These are phyloP conservation scores for Lucilia sericata DNA, from an alignment of 1,140 invertebrate genomes.

Conservation along the genomic window DNA sequence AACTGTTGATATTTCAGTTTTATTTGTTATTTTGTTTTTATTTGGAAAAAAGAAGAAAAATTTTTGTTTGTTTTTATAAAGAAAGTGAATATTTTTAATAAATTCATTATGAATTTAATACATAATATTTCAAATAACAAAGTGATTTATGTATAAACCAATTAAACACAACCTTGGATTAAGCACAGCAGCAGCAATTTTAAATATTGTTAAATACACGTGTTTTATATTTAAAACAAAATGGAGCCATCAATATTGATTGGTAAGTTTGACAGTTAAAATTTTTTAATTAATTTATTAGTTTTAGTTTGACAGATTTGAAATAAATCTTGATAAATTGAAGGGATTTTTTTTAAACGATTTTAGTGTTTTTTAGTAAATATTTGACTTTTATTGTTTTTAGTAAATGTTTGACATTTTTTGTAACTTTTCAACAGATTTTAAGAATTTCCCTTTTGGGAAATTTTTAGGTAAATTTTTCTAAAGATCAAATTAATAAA, in stretches of 20 bases:
- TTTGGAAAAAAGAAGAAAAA: neutral
- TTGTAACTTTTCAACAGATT: no score
- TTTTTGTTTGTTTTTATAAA: neutral
- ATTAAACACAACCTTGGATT: neutral
- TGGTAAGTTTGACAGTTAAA: neutral
- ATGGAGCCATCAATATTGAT: constrained; percentile 42
- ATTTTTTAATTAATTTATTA: no score
- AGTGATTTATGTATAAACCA: constrained; percentile 18
- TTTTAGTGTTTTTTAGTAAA: no score
- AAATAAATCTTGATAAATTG: neutral
- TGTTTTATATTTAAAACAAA: neutral
- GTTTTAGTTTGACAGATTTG: no score
- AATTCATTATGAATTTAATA: constrained; percentile 24
- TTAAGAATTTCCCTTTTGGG: no score
- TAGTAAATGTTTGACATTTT: no score
- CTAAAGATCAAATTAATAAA: no score
- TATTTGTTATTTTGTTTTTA: neutral
- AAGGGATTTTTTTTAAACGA: neutral
- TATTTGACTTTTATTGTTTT: no score
- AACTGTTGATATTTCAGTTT: neutral
- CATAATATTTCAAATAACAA: neutral
- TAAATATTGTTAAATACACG: neutral
- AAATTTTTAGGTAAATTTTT: no score
- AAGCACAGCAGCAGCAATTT: constrained; percentile 1
- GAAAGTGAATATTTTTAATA: neutral